Evolutionary conservation across 2,113 vertebrate genomes (phyloP), one percentile per base, ranked within the genome.

Genomic region (Neomonachus schauinslandi): DNA sequence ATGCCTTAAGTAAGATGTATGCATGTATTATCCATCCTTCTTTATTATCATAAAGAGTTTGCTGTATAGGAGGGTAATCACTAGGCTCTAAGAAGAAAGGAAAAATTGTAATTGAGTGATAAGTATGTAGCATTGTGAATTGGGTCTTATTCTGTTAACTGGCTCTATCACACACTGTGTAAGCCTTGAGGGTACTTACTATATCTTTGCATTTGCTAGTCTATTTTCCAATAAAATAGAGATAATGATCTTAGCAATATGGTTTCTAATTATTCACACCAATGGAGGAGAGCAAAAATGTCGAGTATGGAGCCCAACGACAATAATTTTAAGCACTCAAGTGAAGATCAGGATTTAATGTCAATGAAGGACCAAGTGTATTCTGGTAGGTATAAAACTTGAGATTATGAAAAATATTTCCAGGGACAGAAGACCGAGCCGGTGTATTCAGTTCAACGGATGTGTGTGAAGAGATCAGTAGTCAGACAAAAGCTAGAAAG

Each of bases 201-300:
- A 1, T 61, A 19, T 57, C 90, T 97, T 46, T 84, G 36, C 15
- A 80, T 94, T 93, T 97, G 42, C 49, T 96, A 36, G 91, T 77
- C 90, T 74, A 59, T 80, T 92, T 97, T n/a, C 82, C 88, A 82
- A 26, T 39, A 82, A 77, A 96, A 69, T 85, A 89, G 89, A 79
- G n/a, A 80, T 95, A 85, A 72, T 85, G 39, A 93, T 89, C 89
- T 89, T 85, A 94, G 94, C 74, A 92, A 94, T 84, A 49, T 63
- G 31, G 49, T 76, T 95, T 97, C 67, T 69, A 92, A 95, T 97
- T 97, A 94, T 94, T 97, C 77, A 93, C 51, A 89, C 71, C 84
- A 87, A 4, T 97, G 77, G 82, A 96, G 72, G 65, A 89, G 33
- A 89, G 53, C 46, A 91, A 69, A 57, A 4, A 26, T 91, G 57